phyloP scores from a whole-genome alignment of 2,113 vertebrate species.

The Scomber japonicus region DNA sequence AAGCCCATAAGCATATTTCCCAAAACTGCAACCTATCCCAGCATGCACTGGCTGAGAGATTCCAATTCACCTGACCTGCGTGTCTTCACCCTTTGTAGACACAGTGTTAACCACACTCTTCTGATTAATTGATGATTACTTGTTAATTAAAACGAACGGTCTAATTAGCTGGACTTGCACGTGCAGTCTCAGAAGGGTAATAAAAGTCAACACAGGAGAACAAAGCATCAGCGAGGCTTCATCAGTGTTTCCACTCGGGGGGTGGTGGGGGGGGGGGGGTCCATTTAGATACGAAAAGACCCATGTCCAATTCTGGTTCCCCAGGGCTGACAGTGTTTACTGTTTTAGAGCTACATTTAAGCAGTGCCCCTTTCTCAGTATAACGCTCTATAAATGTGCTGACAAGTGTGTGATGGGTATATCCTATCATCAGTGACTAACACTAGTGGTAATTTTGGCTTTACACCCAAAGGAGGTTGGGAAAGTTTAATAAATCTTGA shows the following conservation, averaged over 20 bases:
- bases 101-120: conserved; percentile 18
- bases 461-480: conserved; percentile 21
- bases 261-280: neutral
- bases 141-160: conserved; percentile 57
- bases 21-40: too few species aligned
- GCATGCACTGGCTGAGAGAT: too few species aligned
- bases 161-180: conserved; percentile 51
- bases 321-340: conserved; percentile 44
- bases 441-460: conserved; percentile 35
- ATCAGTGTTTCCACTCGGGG: conserved; percentile 8
- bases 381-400: conserved; percentile 14
- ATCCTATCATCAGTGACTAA: conserved; percentile 33
- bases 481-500: conserved; percentile 53
- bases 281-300: conserved; percentile 21
- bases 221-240: conserved; percentile 26
- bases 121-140: conserved; percentile 41
- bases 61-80: neutral
- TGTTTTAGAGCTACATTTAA: conserved; percentile 1
- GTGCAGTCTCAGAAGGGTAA: conserved; percentile 44
- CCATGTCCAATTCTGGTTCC: conserved; percentile 1
- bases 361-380: conserved; percentile 13
- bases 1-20: too few species aligned
- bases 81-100: neutral
- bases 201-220: conserved; percentile 45
- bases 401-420: conserved; percentile 15